These are phyloP conservation scores for Synaphobranchus kaupii DNA, from an alignment of 2,797 vertebrate genomes.

Conservation along the genomic window DNA sequence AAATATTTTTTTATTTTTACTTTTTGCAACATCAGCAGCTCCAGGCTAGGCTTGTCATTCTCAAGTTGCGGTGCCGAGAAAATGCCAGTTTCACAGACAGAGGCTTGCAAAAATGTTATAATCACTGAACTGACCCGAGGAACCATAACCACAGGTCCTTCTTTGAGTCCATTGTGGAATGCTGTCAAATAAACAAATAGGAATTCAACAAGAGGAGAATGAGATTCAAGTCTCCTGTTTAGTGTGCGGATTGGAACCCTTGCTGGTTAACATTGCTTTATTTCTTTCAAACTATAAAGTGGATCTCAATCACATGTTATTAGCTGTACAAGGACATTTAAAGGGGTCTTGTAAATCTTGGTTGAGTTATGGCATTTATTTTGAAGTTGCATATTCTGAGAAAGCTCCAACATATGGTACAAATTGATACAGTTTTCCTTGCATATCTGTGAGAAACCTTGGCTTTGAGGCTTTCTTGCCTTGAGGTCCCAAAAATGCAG, in stretches of 20 bases:
- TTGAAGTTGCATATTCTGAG: not conserved
- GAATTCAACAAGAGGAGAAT: not conserved
- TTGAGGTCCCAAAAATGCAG: not conserved
- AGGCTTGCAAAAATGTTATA: not conserved
- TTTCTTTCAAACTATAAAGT: not conserved
- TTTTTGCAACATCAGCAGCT: conserved; percentile 27
- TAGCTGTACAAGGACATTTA: not conserved
- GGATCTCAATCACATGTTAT: not conserved
- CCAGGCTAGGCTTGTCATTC: not conserved
- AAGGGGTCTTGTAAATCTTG: not conserved
- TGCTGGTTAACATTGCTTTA: not conserved
- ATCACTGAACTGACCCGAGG: not conserved
- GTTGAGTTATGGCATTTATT: not conserved
- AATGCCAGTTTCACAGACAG: not conserved
- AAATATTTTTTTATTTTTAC: not conserved
- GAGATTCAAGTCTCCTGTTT: not conserved
- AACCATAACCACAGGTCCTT: not conserved
- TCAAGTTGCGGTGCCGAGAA: not conserved
- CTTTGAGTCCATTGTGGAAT: not conserved
- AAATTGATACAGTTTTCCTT: not conserved
- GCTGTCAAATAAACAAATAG: not conserved
- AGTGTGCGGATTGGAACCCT: too few species aligned
- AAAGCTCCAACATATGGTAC: not conserved
- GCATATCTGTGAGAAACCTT: not conserved
- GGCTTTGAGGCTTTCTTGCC: not conserved